Conservation (phyloP, 2,113 vertebrate genomes). For the Mormoops blainvillei region DNA sequence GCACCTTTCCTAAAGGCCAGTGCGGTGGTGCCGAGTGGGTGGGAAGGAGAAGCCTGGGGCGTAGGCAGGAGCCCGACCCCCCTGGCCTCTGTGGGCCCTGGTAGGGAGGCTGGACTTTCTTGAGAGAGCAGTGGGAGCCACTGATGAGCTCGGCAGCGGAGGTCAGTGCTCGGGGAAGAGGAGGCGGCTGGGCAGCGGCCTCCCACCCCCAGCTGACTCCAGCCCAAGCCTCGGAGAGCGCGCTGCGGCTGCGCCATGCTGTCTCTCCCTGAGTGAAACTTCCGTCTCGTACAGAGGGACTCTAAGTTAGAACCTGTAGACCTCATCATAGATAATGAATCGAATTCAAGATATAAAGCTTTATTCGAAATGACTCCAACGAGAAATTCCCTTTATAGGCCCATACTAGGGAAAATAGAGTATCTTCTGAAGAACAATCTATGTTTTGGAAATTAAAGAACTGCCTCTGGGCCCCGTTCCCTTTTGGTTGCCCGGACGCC, state of each 20-base stretch:
- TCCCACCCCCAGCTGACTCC: accelerated
- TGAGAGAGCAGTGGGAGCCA: neutral
- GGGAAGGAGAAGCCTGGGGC: neutral
- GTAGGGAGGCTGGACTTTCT: neutral
- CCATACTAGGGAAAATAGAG: neutral
- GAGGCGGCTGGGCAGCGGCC: accelerated
- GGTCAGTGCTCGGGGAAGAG: neutral
- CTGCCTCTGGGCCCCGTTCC: neutral
- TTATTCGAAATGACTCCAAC: neutral
- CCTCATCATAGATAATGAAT: neutral
- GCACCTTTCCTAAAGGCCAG: accelerated
- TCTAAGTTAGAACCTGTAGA: neutral
- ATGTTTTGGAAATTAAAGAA: neutral
- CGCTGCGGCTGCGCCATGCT: neutral
- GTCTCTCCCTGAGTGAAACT: neutral
- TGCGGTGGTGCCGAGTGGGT: neutral
- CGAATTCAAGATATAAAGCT: neutral
- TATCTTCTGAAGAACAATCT: neutral
- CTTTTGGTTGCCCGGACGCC: neutral
- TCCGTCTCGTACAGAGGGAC: neutral
- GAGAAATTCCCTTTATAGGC: neutral
- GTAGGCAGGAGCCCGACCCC: accelerated
- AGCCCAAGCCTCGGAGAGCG: neutral
- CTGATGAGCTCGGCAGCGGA: neutral
- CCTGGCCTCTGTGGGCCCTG: neutral